Evolutionary conservation across 2,113 vertebrate species (phyloP).

Genomic region (Potamarius usumacintae): DNA sequence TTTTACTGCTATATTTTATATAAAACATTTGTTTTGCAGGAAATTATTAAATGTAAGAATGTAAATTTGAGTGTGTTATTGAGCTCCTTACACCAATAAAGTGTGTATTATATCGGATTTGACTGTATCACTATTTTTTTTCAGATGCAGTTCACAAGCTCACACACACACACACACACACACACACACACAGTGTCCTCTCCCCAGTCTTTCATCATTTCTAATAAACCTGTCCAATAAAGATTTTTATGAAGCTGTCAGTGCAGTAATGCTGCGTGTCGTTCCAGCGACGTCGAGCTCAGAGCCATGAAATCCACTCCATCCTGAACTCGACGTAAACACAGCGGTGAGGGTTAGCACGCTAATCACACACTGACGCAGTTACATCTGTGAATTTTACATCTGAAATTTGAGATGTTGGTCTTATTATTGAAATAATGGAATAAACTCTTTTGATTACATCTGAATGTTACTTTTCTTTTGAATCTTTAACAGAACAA

Average conservation of each 20-base stretch:
- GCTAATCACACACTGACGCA: neutral
- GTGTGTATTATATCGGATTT: neutral
- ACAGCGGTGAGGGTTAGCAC: neutral
- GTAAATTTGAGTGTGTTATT: neutral
- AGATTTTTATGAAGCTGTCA: constrained; percentile 44
- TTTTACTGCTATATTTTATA: neutral
- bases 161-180: constrained; percentile 11
- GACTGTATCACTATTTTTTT: neutral
- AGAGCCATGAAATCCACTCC: constrained; percentile 28
- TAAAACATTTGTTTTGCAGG: neutral
- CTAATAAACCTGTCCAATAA: constrained; percentile 50
- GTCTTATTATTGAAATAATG: neutral
- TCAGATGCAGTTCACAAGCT: neutral
- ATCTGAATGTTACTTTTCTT: neutral
- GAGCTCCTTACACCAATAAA: neutral
- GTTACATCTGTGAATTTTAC: no score
- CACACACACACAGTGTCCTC: constrained; percentile 13
- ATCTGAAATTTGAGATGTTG: neutral
- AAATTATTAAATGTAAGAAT: neutral
- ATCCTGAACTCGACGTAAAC: neutral
- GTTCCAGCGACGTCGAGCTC: constrained; percentile 14
- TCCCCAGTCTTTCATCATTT: constrained; percentile 29
- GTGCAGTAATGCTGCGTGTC: constrained; percentile 25
- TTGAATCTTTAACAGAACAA: neutral
- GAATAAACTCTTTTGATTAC: neutral